These are phyloP conservation scores for Hirundichthys speculiger DNA, from an alignment of 2,113 vertebrate genomes.

Conservation along the genomic window DNA sequence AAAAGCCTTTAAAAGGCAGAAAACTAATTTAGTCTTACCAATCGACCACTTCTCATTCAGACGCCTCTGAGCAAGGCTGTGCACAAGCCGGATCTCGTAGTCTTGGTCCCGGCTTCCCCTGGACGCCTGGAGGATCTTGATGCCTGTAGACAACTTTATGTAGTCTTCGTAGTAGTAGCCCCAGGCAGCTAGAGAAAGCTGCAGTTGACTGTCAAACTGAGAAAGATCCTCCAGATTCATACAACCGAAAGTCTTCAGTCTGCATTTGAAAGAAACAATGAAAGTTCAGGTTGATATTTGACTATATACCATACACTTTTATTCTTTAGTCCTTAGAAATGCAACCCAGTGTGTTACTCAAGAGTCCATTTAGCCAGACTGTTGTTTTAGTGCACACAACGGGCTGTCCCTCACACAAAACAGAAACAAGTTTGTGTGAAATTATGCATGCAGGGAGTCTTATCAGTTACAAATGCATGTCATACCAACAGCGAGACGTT, in stretches of 20 bases:
- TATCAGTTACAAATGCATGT: conserved; percentile 6
- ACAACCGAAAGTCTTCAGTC: conserved; percentile 81
- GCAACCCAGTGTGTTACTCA: not conserved
- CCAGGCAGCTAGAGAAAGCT: conserved; percentile 82
- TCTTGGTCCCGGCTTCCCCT: conserved; percentile 80
- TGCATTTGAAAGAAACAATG: conserved; percentile 39
- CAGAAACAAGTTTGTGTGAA: conserved; percentile 19
- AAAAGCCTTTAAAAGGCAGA: not conserved
- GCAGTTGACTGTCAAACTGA: conserved; percentile 81
- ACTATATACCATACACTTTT: not conserved
- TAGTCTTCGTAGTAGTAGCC: conserved; percentile 86
- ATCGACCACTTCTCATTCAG: conserved; percentile 86
- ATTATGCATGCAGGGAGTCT: not conserved
- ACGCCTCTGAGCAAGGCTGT: conserved; percentile 81
- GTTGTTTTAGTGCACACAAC: conserved; percentile 1
- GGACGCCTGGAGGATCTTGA: conserved; percentile 80
- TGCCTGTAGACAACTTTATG: conserved; percentile 80
- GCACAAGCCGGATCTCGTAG: conserved; percentile 83
- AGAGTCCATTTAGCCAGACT: conserved; percentile 2
- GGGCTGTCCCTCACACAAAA: not conserved
- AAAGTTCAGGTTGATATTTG: conserved; percentile 1
- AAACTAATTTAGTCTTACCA: conserved; percentile 79
- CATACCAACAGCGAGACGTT: not conserved
- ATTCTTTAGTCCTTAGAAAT: not conserved
- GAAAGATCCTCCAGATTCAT: conserved; percentile 82